phyloP scores from a whole-genome alignment of 2,888 invertebrate genomes.

The Acheta domesticus region DNA sequence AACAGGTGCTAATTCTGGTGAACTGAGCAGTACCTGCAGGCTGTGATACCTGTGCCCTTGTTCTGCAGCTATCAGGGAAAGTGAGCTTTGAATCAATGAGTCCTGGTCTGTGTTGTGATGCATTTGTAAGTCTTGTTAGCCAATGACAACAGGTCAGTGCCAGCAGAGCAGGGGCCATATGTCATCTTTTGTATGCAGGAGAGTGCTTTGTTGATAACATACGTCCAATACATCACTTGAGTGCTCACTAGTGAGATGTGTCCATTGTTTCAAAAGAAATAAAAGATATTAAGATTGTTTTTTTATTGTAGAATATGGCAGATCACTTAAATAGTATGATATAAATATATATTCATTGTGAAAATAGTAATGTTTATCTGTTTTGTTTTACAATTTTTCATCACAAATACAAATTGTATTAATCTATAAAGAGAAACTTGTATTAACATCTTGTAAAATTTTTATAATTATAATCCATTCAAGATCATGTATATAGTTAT shows the following conservation, averaged over 20 bases:
- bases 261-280: no score
- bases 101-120: neutral
- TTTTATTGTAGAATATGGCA: neutral
- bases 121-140: no score
- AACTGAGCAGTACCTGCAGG: neutral
- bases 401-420: neutral
- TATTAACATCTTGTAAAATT: constrained; percentile 2
- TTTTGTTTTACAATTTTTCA: constrained; percentile 1
- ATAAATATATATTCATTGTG: neutral
- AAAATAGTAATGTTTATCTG: neutral
- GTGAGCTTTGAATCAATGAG: neutral
- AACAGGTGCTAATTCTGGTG: no score
- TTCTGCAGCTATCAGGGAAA: neutral
- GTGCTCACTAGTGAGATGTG: no score
- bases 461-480: neutral
- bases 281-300: neutral
- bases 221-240: no score
- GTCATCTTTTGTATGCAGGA: no score
- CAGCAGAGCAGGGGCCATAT: no score
- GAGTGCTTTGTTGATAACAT: no score
- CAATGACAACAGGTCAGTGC: no score
- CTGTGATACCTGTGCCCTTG: neutral
- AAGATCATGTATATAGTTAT: constrained; percentile 29
- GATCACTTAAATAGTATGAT: neutral
- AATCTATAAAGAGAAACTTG: neutral